Base-by-base conservation (phyloP, 1,140 invertebrate species). In the Druon quercuslanigerum region DNA sequence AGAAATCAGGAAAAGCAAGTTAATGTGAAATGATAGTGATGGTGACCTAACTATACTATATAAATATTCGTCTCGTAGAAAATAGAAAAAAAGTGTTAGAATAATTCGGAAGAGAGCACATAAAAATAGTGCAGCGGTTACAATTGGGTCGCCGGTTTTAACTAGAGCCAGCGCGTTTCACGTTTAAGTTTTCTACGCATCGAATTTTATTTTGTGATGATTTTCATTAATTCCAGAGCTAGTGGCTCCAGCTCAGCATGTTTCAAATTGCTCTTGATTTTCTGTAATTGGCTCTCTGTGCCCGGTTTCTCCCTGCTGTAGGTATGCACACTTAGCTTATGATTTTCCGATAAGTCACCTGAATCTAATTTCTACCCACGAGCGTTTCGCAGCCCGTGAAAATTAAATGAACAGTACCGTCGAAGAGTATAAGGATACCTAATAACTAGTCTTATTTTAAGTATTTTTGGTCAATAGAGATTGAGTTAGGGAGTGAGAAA, bases 141-240 rank as follows among this genome's bases (percentile, higher is more conserved):
- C n/a, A 66, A 66, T n/a, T 33, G 33, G 40, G 60, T 5, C 60
- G 33, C 16, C 33, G 60, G n/a, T 66, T 66, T 14, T 33, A 16
- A 66, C 60, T 40, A 60, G 57, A 25, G 57, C 20, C 40, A 46
- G 40, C 25, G 40, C 57, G 13, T 4, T 9, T 40, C 13, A 40
- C 9, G 7, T 66, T 66, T 12, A 33, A 66, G 20, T 66, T 66
- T 66, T 66, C 14, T 25, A 66, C 40, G 40, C 60, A 66, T 40
- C 14, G 33, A 66, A 66, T 66, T 66, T 40, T 66, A 46, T 66
- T 46, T 66, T 33, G 16, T 46, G 25, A 33, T 40, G 33, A 66
- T 66, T 66, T 66, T 66, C 60, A 66, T 66, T 66, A 66, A 66
- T 66, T 66, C 33, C 60, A 66, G 33, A 66, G 57, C 40, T 46